phyloP scores from a whole-genome alignment of 2,888 invertebrate genomes.

The Slavum lentiscoides region DNA sequence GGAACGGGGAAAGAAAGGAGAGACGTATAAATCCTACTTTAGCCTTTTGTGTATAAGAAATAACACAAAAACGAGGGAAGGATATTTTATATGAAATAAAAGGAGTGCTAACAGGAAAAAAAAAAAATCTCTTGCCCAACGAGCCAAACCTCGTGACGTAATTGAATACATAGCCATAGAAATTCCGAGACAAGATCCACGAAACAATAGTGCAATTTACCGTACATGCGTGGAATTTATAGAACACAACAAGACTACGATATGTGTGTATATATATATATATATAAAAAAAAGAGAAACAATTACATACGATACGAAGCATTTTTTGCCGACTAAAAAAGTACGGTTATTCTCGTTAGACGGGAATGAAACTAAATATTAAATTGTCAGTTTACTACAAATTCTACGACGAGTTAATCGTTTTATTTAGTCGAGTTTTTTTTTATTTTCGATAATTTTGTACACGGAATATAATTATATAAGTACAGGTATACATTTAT shows the following conservation, averaged over 20 bases:
- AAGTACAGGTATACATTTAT: too few relatives aligned
- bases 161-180: conserved; percentile 9
- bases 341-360: neutral
- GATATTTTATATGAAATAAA: neutral
- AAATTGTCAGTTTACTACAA: too few relatives aligned
- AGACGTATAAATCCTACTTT: neutral
- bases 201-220: conserved; percentile 29
- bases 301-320: conserved; percentile 21
- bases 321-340: neutral
- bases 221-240: conserved; percentile 20
- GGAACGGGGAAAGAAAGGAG: neutral
- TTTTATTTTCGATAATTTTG: too few relatives aligned
- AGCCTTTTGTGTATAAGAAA: conserved; percentile 6
- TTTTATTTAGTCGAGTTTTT: too few relatives aligned
- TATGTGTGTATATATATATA: too few relatives aligned
- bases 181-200: conserved; percentile 13
- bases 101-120: neutral
- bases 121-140: conserved; percentile 6
- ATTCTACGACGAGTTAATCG: too few relatives aligned
- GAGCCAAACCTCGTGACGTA: conserved; percentile 4
- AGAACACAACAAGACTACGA: conserved; percentile 1
- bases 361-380: too few relatives aligned
- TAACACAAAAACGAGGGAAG: neutral
- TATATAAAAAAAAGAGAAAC: conserved; percentile 23
- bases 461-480: too few relatives aligned